Percentiles rank a stretch among this genome's conserved stretches.
Evolutionary conservation across 1,140 invertebrate genomes (phyloP).

Genomic region (Tetramorium parvispinum): DNA sequence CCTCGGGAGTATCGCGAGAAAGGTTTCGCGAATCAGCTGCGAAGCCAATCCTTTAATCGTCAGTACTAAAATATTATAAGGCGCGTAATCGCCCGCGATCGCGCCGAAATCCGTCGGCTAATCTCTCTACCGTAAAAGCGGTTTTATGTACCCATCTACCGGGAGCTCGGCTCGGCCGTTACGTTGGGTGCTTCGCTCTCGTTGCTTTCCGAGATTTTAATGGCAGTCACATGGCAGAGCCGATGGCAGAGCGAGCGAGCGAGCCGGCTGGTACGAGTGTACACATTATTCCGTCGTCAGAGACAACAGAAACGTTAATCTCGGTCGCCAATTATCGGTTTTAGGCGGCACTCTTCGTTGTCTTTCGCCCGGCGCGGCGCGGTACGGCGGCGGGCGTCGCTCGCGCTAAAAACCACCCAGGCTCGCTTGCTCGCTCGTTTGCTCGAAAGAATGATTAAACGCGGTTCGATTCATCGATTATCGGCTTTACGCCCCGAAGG

Average conservation of each 20-base stretch:
- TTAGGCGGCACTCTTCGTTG: conserved; percentile 60
- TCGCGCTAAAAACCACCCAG: conserved; percentile 51
- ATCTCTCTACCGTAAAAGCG: conserved; percentile 74
- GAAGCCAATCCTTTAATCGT: conserved; percentile 76
- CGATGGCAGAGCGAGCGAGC: conserved; percentile 36
- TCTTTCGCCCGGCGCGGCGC: conserved; percentile 28
- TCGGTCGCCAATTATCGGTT: conserved; percentile 60
- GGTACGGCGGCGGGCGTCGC: background rate
- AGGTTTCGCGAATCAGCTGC: conserved; percentile 58
- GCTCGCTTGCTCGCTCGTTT: conserved; percentile 33
- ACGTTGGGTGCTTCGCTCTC: conserved; percentile 49
- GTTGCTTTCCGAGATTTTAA: conserved; percentile 67
- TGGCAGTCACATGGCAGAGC: conserved; percentile 42
- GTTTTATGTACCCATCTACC: conserved; percentile 71
- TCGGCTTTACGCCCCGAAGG: conserved; percentile 57
- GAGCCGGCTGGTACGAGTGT: conserved; percentile 41
- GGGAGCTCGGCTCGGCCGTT: conserved; percentile 41
- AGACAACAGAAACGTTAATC: conserved; percentile 59
- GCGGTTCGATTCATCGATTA: conserved; percentile 59
- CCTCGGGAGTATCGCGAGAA: background rate
- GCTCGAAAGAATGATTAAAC: conserved; percentile 63
- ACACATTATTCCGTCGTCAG: conserved; percentile 53
- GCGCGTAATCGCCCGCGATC: conserved; percentile 71
- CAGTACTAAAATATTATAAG: conserved; percentile 76
- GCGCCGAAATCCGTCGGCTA: conserved; percentile 71